Base-by-base conservation (phyloP, 2,888 invertebrate genomes). In the Hydraecia micacea region DNA sequence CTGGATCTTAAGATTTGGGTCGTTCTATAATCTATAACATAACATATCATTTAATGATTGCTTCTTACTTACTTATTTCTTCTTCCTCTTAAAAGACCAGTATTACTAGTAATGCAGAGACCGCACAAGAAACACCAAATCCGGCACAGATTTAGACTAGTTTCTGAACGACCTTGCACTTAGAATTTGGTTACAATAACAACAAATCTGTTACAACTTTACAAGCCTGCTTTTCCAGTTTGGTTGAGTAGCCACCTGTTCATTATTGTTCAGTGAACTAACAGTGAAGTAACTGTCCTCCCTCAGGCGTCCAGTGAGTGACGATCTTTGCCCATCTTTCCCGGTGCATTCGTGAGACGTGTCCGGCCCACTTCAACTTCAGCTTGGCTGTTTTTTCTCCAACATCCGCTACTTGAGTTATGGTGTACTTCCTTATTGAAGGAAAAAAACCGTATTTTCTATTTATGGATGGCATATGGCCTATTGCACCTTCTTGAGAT, bases 151-250 rank as follows among this genome's bases (percentile, higher is more conserved):
- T 70, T 63, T 36, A 36, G 18, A 58, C 63, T 7, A 72, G 63
- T 80, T 71, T 49, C 18, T 58, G 11, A 65, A 73, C 49, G 81
- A 81, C 79, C 81, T 81, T 81, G 73, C 49, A 21, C 39, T 73
- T 73, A 13, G 8, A 58, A 79, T 81, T 73, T 49, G 65, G 21
- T 81, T 39, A 73, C 52, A 73, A 39, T 55, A 36, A 39, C 25
- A 72, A 9, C 6, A 55, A 63, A 55, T 72, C 63, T 28, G 80
- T 80, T 63, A 79, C 28, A 49, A 65, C n/a, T 72, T 80, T 55
- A 80, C 18, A 49, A 72, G 42, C 55, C 15, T 5, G 55, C 21
- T 65, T 81, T 79, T 49, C 81, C 55, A 81, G 73, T 73, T 72
- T 39, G 6, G 18, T 15, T n/a, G 21, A 9, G 11, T 18, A 11